These are phyloP conservation scores for Acanthurus lineatus DNA, from an alignment of 2,797 vertebrate genomes.

Conservation along the genomic window DNA sequence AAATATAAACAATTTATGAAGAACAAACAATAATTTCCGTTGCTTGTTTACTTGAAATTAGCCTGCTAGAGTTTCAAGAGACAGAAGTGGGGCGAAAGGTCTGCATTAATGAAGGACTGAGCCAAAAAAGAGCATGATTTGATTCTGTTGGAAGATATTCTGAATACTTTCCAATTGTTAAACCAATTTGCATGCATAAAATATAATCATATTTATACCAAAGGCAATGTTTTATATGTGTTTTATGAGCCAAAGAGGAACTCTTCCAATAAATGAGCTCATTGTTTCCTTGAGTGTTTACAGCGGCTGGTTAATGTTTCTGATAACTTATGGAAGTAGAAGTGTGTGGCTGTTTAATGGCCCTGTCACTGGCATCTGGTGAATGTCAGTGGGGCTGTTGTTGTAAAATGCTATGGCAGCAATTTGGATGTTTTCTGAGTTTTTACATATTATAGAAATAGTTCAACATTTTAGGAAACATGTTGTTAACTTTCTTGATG, in stretches of 20 bases:
- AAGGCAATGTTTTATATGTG: conserved; percentile 7
- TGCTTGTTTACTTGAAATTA: conserved; percentile 59
- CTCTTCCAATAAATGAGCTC: conserved; percentile 36
- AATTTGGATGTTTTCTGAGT: neutral
- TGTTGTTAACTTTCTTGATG: neutral
- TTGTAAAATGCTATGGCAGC: neutral
- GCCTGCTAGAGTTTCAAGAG: conserved; percentile 18
- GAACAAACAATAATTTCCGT: conserved; percentile 70
- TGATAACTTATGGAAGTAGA: conserved; percentile 35
- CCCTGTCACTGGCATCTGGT: conserved; percentile 26
- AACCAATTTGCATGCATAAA: conserved; percentile 23
- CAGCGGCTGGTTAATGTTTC: conserved; percentile 46
- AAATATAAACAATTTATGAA: conserved; percentile 61
- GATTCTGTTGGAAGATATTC: conserved; percentile 10
- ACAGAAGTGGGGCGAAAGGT: conserved; percentile 21
- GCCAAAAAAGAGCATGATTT: neutral
- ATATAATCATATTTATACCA: neutral
- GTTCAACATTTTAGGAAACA: neutral
- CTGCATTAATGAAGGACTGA: conserved; percentile 7
- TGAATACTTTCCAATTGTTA: conserved; percentile 25
- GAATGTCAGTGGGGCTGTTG: conserved; percentile 15
- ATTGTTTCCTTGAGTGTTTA: conserved; percentile 36
- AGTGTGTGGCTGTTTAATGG: conserved; percentile 19
- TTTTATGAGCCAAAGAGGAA: conserved; percentile 12
- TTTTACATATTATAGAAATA: neutral